These are phyloP conservation scores for Imbricaverruca yamaguchii DNA, from an alignment of 2,888 invertebrate genomes.

Conservation along the genomic window DNA sequence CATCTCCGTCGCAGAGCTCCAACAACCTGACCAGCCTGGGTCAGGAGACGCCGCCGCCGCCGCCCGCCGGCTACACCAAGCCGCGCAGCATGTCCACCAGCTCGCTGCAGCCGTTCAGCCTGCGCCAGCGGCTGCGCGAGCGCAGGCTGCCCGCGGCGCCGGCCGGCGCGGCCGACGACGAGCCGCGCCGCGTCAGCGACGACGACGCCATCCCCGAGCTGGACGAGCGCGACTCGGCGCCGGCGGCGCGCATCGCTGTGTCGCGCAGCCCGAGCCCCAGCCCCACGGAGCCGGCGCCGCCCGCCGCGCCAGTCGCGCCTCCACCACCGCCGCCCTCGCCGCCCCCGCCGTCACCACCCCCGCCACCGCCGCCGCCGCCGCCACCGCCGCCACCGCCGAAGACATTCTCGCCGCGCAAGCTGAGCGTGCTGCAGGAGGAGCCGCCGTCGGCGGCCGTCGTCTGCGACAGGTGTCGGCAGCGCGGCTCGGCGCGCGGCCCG, in stretches of 20 bases:
- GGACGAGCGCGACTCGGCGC: conserved; percentile 27
- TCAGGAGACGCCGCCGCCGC: neutral
- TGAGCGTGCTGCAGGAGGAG: conserved; percentile 24
- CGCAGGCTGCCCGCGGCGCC: conserved; percentile 28
- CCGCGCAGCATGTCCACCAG: conserved; percentile 27
- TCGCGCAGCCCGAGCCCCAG: neutral
- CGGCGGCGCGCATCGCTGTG: conserved; percentile 16
- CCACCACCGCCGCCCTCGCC: neutral
- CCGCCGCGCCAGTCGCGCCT: neutral
- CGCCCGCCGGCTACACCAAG: conserved; percentile 23
- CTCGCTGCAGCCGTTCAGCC: conserved; percentile 28
- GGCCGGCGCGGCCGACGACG: conserved; percentile 29
- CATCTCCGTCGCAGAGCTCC: conserved; percentile 27
- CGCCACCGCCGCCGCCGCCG: neutral
- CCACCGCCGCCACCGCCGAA: neutral
- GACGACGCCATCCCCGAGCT: conserved; percentile 26
- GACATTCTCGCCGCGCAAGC: conserved; percentile 14
- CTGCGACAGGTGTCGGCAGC: neutral
- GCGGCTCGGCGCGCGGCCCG: conserved; percentile 37
- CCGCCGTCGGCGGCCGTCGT: conserved; percentile 32
- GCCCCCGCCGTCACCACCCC: neutral
- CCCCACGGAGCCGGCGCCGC: neutral
- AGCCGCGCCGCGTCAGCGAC: conserved; percentile 24
- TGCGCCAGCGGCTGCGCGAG: conserved; percentile 27
- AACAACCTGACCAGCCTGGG: conserved; percentile 27